A percentile compares a stretch with the other conserved stretches of the same genome.
These are phyloP conservation scores for Equus quagga DNA, from an alignment of 2,113 vertebrate genomes.

Conservation along the genomic window DNA sequence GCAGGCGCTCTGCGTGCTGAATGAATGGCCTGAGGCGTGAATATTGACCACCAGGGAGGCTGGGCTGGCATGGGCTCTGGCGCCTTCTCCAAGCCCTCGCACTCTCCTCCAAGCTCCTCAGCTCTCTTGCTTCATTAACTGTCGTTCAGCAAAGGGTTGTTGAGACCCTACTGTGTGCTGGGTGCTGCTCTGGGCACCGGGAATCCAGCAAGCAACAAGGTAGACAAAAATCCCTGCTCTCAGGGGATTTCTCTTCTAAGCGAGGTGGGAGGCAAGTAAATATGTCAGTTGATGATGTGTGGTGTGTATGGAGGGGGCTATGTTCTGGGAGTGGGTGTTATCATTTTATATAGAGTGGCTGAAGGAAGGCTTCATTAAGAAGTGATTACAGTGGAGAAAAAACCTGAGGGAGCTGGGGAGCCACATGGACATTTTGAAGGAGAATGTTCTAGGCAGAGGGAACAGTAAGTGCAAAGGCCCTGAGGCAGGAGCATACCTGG, in stretches of 20 bases:
- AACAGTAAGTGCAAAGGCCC: neutral
- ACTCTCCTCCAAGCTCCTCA: neutral
- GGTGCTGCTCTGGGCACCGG: neutral
- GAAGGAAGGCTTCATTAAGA: neutral
- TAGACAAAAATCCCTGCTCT: neutral
- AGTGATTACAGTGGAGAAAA: neutral
- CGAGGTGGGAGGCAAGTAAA: neutral
- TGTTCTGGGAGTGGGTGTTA: neutral
- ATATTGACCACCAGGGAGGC: neutral
- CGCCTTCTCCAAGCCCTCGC: too few species aligned
- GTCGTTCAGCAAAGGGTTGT: neutral
- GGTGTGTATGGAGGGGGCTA: neutral
- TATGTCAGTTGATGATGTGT: neutral
- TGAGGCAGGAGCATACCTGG: neutral
- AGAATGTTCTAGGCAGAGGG: neutral
- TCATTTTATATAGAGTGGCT: neutral
- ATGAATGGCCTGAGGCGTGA: neutral
- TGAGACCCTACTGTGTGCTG: neutral
- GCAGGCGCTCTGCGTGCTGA: neutral
- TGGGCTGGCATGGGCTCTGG: neutral
- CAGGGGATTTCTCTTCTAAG: neutral
- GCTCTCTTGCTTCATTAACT: neutral
- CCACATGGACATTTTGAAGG: accelerated
- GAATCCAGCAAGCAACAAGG: neutral
- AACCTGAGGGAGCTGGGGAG: too few species aligned